Evolutionary conservation across 2,888 invertebrate species (phyloP).

Genomic region (Dasysyrphus albostriatus): DNA sequence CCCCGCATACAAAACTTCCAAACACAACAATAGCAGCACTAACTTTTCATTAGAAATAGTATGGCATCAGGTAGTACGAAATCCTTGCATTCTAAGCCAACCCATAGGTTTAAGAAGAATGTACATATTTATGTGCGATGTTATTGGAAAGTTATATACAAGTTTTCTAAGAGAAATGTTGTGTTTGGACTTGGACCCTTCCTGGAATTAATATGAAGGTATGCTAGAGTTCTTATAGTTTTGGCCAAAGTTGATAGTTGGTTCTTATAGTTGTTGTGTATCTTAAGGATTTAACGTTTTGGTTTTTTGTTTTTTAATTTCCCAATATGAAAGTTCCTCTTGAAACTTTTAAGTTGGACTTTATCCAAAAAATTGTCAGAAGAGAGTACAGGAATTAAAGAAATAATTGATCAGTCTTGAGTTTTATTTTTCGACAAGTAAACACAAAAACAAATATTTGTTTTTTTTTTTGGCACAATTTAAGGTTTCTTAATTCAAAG

Average conservation of each 20-base stretch:
- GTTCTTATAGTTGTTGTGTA: not conserved
- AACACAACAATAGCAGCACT: conserved; percentile 32
- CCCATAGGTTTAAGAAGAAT: not conserved
- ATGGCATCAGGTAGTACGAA: conserved; percentile 1
- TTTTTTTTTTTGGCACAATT: not conserved
- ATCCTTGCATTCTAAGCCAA: conserved; percentile 6
- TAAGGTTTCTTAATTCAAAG: not conserved
- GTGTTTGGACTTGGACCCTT: not conserved
- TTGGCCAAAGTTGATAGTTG: not conserved
- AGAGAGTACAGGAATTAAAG: not conserved
- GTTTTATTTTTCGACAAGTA: not conserved
- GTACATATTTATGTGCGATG: conserved; percentile 12
- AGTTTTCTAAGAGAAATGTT: conserved; percentile 18
- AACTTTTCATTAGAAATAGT: conserved; percentile 29
- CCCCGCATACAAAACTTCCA: conserved; percentile 6
- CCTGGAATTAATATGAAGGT: not conserved
- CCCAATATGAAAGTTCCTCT: not conserved
- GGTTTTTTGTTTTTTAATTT: not conserved
- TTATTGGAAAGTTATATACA: conserved; percentile 17
- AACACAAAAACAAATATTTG: too few relatives aligned
- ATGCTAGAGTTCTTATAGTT: conserved; percentile 5
- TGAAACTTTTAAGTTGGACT: not conserved
- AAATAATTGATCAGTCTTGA: not conserved
- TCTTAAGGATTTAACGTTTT: not conserved
- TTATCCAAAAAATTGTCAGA: not conserved